Evolutionary conservation across 2,113 vertebrate genomes (phyloP).

Genomic region (Alligator sinensis): DNA sequence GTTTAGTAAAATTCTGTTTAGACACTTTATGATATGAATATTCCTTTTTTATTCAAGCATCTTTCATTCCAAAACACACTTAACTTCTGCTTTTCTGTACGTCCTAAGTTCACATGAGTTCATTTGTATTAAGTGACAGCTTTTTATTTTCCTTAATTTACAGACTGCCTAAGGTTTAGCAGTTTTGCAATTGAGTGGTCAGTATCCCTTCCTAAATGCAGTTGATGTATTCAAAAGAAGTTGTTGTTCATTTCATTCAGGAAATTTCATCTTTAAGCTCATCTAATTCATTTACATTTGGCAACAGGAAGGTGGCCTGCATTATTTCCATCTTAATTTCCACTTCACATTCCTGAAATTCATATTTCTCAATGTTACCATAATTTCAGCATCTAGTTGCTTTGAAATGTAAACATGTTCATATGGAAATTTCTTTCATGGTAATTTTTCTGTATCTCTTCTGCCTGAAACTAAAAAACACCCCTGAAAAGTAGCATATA

Average conservation of each 20-base stretch:
- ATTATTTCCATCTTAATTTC: not conserved
- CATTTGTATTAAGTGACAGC: not conserved
- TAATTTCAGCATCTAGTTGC: not conserved
- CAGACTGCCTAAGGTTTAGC: not conserved
- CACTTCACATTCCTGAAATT: not conserved
- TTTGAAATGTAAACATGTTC: not conserved
- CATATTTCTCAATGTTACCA: not conserved
- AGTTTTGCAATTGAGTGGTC: conserved; percentile 7
- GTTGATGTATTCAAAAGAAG: not conserved
- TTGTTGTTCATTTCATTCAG: not conserved
- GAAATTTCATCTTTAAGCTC: not conserved
- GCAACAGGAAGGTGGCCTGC: not conserved
- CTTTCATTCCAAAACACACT: not conserved
- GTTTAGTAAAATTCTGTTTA: not conserved
- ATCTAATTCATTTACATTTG: not conserved
- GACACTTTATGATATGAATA: conserved; percentile 6
- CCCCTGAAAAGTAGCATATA: not conserved
- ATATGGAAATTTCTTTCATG: not conserved
- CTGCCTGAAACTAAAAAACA: not conserved
- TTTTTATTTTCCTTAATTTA: conserved; percentile 4
- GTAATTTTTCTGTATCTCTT: not conserved
- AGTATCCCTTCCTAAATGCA: not conserved
- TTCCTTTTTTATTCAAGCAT: not conserved
- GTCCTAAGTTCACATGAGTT: not conserved
- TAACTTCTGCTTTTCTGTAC: conserved; percentile 10